Evolutionary conservation across 2,888 invertebrate genomes (phyloP), one percentile per base, ranked within the genome.

Genomic region (Erebia ligea): DNA sequence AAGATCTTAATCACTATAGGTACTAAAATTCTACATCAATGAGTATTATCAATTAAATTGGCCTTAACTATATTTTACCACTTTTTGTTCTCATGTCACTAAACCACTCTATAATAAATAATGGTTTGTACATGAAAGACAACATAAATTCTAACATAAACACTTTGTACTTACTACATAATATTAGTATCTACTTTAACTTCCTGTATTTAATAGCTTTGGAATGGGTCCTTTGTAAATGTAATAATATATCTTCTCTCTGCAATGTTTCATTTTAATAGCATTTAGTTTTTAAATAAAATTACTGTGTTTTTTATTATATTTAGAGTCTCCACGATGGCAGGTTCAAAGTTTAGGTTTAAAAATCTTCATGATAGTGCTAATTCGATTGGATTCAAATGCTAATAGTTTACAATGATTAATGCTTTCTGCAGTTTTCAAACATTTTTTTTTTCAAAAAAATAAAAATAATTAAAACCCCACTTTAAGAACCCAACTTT

Each of bases 1-100:
- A 40, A 59, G 59, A 59, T 59, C 40, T 42, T 59, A 17, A 59
- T 59, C 59, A 34, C n/a, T n/a, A n/a, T n/a, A n/a, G n/a, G n/a
- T n/a, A n/a, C n/a, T n/a, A n/a, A n/a, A n/a, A n/a, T n/a, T n/a
- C n/a, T n/a, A n/a, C n/a, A n/a, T n/a, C n/a, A n/a, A n/a, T n/a
- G n/a, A n/a, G n/a, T n/a, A 40, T 40, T n/a, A 59, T 59, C 17
- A 10, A 59, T 6, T 59, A 59, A 34, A 59, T 59, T 40, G 59
- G n/a, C 17, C 59, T 42, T 40, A 2, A 34, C n/a, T 34, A 34
- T 17, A 58, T n/a, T 58, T 59, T 40, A 40, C 9, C 59, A 40
- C 59, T 40, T 42, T 59, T 40, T 59, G 59, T 59, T 17, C n/a
- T 59, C 58, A 10, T 42, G 59, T 59, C 59, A 42, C 40, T 59